Evolutionary conservation across 2,888 invertebrate species (phyloP).

Genomic region (Acanthopleura granulata): DNA sequence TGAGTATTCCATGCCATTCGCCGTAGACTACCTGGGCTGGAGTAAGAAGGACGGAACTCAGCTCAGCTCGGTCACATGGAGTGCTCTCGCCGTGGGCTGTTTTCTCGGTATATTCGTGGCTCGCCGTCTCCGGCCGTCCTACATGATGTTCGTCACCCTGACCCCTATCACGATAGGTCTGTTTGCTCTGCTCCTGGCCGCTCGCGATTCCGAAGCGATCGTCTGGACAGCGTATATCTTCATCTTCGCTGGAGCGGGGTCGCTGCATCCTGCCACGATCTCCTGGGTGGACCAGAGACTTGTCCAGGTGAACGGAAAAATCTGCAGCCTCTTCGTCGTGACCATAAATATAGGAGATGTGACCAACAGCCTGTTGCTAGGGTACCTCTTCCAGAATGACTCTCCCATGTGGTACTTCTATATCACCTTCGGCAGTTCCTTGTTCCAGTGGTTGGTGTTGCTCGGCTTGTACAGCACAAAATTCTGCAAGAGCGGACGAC

Average conservation of each 20-base stretch:
- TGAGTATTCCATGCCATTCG: constrained; percentile 12
- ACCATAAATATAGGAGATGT: background rate
- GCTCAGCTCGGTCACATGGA: background rate
- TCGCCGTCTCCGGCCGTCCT: background rate
- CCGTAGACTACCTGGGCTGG: constrained; percentile 9
- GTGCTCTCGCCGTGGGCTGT: background rate
- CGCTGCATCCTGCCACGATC: background rate
- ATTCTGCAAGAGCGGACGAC: too few species aligned
- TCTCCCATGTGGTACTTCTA: background rate
- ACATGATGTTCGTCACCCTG: background rate
- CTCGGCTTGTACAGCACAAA: background rate
- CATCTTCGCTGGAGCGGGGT: background rate
- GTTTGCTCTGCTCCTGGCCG: background rate
- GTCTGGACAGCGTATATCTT: background rate
- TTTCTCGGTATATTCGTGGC: background rate
- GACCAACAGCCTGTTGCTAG: background rate
- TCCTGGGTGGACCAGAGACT: constrained; percentile 7
- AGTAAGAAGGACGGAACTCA: background rate
- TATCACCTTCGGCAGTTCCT: background rate
- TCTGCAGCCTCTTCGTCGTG: constrained; percentile 1
- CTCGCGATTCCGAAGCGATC: background rate
- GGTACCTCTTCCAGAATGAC: constrained; percentile 1
- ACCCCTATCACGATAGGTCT: background rate
- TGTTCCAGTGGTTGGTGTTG: background rate
- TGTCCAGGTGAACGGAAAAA: background rate